A percentile compares a stretch with the other conserved stretches of the same genome.
These are phyloP conservation scores for Varanus salvator DNA, from an alignment of 2,113 vertebrate genomes.

Conservation along the genomic window DNA sequence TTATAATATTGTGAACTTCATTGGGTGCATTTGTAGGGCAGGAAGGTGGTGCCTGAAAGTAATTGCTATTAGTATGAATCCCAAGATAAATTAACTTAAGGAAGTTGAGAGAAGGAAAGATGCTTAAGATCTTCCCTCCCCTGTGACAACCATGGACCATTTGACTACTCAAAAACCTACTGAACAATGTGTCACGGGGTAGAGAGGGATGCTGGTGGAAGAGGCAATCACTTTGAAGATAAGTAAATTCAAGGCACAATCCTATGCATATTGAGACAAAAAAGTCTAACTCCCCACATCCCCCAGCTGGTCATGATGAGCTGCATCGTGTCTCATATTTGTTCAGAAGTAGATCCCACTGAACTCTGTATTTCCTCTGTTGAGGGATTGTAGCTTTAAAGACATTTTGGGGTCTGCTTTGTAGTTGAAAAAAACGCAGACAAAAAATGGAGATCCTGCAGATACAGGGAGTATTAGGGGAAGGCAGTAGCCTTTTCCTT, in stretches of 20 bases:
- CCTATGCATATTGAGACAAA: too few relatives aligned
- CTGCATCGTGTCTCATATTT: background rate
- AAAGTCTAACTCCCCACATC: too few relatives aligned
- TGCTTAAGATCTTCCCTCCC: too few relatives aligned
- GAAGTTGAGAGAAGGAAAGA: too few relatives aligned
- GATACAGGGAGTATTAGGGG: background rate
- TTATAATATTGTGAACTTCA: background rate
- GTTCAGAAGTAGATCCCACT: background rate
- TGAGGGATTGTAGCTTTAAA: too few relatives aligned
- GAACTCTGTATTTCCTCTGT: background rate
- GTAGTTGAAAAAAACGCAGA: background rate
- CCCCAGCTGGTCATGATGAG: too few relatives aligned
- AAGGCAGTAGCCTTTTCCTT: background rate
- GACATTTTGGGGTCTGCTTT: background rate
- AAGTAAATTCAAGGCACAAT: too few relatives aligned
- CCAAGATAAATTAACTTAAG: too few relatives aligned
- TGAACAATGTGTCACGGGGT: background rate
- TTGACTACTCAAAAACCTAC: too few relatives aligned
- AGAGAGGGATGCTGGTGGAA: too few relatives aligned
- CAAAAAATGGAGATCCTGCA: too few relatives aligned
- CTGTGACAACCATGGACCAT: too few relatives aligned
- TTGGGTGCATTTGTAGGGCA: background rate
- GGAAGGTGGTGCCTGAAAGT: background rate
- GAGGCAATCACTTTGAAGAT: background rate
- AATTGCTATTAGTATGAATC: background rate